Evolutionary conservation across 2,888 invertebrate species (phyloP), one percentile per base, ranked within the genome.

Genomic region (Ametastegia equiseti): DNA sequence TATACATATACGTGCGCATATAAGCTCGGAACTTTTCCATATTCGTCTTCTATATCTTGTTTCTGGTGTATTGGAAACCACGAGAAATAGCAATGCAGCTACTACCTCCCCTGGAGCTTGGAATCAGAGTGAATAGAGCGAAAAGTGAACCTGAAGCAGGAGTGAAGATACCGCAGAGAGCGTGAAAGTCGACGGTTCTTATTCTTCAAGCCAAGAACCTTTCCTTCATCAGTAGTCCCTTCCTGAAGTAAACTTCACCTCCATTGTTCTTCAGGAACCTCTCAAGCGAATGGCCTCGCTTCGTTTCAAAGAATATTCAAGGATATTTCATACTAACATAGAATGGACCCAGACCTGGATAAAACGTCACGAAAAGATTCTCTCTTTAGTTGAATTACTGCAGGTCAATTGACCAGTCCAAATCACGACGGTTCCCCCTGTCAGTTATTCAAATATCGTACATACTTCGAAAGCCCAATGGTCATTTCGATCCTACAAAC

Each of bases 21-120:
- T 42, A 60, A 60, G 27, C 65, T 39, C 65, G n/a, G n/a, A 67
- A 67, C 65, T 67, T 39, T 67, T 67, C 39, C 36, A 67, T 36
- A 67, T 67, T 23, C n/a, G 36, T 67, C 36, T 67, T 67, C 36
- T 67, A 36, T 27, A 33, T 39, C 65, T 39, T 67, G 65, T 67
- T 67, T 13, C 39, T 39, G 39, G 36, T 67, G 33, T 67, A 67
- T 67, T 67, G 65, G 39, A 67, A 67, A 67, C 65, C 36, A 39
- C 19, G 1, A 39, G 39, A 39, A 67, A 39, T 36, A 67, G 65
- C 39, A 15, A 11, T 60, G 30, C 60, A 30, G 11, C 15, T n/a
- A n/a, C 27, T 30, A 23, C 36, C n/a, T 6, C 11, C 19, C 23
- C 19, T 36, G 39, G 67, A 67, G 67, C n/a, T n/a, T n/a, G 11